A percentile compares a stretch with the other conserved stretches of the same genome.
phyloP scores from a whole-genome alignment of 2,113 vertebrate genomes.

The Phycodurus eques region DNA sequence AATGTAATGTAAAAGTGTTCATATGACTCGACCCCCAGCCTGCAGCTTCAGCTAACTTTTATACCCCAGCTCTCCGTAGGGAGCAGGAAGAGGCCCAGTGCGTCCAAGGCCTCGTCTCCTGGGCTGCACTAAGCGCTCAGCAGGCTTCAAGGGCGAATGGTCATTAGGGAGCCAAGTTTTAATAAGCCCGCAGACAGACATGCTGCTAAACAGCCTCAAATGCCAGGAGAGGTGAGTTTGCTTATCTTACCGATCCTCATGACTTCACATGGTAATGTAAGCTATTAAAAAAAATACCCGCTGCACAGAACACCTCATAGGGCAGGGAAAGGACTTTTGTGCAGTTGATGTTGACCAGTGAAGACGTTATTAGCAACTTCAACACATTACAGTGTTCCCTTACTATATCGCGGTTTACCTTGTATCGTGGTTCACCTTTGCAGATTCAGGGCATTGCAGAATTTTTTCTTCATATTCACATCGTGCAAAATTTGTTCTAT shows the following conservation, averaged over 20 bases:
- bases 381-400: not conserved
- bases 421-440: too few species aligned
- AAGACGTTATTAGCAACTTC: not conserved
- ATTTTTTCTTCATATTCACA: too few species aligned
- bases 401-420: too few species aligned
- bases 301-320: constrained; percentile 17
- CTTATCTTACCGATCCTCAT: constrained; percentile 56
- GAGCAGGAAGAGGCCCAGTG: constrained; percentile 69
- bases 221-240: constrained; percentile 65
- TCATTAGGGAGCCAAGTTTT: constrained; percentile 73
- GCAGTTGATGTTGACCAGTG: not conserved
- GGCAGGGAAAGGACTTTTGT: not conserved
- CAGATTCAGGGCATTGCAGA: too few species aligned
- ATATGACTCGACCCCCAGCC: constrained; percentile 45
- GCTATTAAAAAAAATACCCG: constrained; percentile 17
- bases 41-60: constrained; percentile 57
- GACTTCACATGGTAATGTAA: constrained; percentile 50
- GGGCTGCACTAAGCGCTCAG: constrained; percentile 63
- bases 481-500: too few species aligned
- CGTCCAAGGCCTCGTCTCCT: constrained; percentile 55
- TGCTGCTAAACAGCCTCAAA: constrained; percentile 62
- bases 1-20: constrained; percentile 60
- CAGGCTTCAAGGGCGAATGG: constrained; percentile 67
- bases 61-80: constrained; percentile 53
- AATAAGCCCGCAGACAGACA: constrained; percentile 73